These are phyloP conservation scores for Fregata magnificens DNA, from an alignment of 2,113 vertebrate species.

Conservation along the genomic window DNA sequence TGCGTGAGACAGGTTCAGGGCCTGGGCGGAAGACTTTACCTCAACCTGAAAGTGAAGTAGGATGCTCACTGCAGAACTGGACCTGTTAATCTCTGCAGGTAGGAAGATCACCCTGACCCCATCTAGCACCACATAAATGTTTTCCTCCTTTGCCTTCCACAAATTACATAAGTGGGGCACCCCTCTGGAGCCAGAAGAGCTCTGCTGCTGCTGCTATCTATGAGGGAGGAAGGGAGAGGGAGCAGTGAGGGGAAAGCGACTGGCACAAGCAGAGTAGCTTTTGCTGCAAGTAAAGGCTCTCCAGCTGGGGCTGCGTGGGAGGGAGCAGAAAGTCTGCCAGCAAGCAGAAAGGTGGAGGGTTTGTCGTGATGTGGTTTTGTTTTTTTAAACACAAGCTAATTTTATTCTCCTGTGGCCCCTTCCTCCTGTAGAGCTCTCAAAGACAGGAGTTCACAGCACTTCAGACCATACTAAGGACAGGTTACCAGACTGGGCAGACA, in stretches of 20 bases:
- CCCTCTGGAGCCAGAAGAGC: not conserved
- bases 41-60: not conserved
- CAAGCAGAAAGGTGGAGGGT: not conserved
- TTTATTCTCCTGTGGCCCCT: not conserved
- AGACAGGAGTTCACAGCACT: not conserved
- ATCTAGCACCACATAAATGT: not conserved
- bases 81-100: not conserved
- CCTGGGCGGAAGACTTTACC: not conserved
- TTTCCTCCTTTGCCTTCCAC: not conserved
- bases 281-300: not conserved
- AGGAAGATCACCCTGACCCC: not conserved
- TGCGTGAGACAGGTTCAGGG: not conserved
- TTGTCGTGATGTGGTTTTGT: not conserved
- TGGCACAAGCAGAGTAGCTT: not conserved
- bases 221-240: not conserved
- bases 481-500: not conserved
- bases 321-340: not conserved
- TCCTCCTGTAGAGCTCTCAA: rapidly evolving
- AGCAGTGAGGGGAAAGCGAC: not conserved
- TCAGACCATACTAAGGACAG: not conserved
- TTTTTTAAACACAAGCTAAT: not conserved
- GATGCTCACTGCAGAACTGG: not conserved
- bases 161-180: not conserved
- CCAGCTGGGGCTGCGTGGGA: constrained; percentile 5
- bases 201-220: not conserved